Evolutionary conservation across 2,888 invertebrate genomes (phyloP).

Genomic region (Clanis bilineata): DNA sequence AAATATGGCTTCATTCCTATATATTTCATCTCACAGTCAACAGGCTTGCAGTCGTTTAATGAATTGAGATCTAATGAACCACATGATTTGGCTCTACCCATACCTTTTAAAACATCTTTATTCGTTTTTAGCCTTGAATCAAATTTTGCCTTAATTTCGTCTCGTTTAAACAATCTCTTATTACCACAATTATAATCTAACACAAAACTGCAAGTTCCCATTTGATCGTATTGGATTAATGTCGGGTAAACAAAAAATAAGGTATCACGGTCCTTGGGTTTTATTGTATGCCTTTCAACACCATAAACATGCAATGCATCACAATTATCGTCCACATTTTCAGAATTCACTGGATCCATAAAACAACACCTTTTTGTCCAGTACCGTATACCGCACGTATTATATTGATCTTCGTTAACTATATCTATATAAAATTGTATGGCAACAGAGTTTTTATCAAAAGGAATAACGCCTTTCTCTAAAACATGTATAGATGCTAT

Average conservation of each 20-base stretch:
- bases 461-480: slow-evolving; percentile 58
- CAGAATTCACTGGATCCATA: slow-evolving; percentile 27
- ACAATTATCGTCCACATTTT: slow-evolving; percentile 41
- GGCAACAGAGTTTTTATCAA: slow-evolving; percentile 53
- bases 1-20: slow-evolving; percentile 50
- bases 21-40: slow-evolving; percentile 62
- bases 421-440: slow-evolving; percentile 61
- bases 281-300: slow-evolving; percentile 32
- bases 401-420: slow-evolving; percentile 45
- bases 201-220: slow-evolving; percentile 54
- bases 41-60: slow-evolving; percentile 51
- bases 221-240: slow-evolving; percentile 52
- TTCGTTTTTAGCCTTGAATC: slow-evolving; percentile 46
- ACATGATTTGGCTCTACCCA: slow-evolving; percentile 38
- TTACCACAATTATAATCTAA: slow-evolving; percentile 44
- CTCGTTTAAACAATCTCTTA: slow-evolving; percentile 28
- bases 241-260: slow-evolving; percentile 53
- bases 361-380: slow-evolving; percentile 53
- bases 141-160: slow-evolving; percentile 46
- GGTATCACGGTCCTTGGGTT: slow-evolving; percentile 48
- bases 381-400: slow-evolving; percentile 42
- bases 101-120: slow-evolving; percentile 30
- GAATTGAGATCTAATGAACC: slow-evolving; percentile 53
- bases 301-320: slow-evolving; percentile 41
- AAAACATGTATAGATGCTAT: slow-evolving; percentile 43